phyloP scores from a whole-genome alignment of 2,797 vertebrate species.

The Tamandua tetradactyla region DNA sequence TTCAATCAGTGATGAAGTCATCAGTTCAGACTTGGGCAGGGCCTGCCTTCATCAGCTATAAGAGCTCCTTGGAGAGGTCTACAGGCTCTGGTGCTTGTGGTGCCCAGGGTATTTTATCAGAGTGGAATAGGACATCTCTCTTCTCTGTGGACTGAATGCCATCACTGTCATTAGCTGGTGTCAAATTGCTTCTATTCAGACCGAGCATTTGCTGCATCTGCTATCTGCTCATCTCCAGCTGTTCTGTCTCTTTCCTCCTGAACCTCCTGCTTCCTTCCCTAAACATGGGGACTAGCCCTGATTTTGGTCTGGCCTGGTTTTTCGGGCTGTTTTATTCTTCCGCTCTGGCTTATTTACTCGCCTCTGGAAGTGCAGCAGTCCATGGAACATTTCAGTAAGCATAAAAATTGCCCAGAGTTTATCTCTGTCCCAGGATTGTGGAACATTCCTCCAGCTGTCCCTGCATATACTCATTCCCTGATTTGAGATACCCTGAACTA shows the following conservation, averaged over 20 bases:
- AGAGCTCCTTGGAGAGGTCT: neutral
- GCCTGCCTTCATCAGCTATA: neutral
- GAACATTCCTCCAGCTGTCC: neutral
- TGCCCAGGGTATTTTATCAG: neutral
- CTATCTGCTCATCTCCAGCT: neutral
- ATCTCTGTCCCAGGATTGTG: neutral
- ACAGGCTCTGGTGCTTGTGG: rapidly evolving
- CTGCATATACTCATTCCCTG: neutral
- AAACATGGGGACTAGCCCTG: neutral
- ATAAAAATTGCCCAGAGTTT: neutral
- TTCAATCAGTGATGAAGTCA: neutral
- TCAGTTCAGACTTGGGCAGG: neutral
- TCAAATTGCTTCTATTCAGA: neutral
- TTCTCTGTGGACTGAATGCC: neutral
- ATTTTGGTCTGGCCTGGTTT: neutral
- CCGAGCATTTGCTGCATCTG: neutral
- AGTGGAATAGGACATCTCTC: neutral
- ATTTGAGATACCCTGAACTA: neutral
- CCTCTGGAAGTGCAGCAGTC: neutral
- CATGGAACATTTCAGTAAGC: neutral
- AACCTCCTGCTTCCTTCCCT: neutral
- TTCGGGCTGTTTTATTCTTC: neutral
- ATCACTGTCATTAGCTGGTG: neutral
- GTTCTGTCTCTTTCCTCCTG: neutral
- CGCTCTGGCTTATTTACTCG: neutral